Conservation (phyloP, 2,888 invertebrate genomes). For the Alcis repandata region DNA sequence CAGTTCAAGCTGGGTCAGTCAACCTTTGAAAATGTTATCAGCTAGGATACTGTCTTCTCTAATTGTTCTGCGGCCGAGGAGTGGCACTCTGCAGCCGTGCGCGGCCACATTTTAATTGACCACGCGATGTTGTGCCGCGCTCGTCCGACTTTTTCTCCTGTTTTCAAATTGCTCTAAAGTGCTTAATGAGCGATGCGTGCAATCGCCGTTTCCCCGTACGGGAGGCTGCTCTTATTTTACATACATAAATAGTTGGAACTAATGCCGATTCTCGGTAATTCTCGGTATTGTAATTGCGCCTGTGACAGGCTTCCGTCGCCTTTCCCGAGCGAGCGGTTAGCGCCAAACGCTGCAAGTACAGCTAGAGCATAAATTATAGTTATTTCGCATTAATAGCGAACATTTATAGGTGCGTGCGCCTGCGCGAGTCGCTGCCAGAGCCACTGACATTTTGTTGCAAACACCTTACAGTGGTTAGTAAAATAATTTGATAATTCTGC, state of each 20-base stretch:
- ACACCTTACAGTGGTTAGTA: slow-evolving; percentile 52
- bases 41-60: slow-evolving; percentile 24
- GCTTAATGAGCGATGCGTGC: slow-evolving; percentile 87
- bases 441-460: slow-evolving; percentile 72
- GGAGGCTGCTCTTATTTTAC: slow-evolving; percentile 84
- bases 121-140: slow-evolving; percentile 82
- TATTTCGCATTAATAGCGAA: slow-evolving; percentile 82
- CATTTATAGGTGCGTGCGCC: slow-evolving; percentile 77
- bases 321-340: slow-evolving; percentile 74
- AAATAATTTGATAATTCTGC: slow-evolving; percentile 51
- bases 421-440: slow-evolving; percentile 70
- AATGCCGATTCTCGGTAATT: slow-evolving; percentile 86
- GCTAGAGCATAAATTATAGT: slow-evolving; percentile 78
- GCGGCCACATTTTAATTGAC: slow-evolving; percentile 84
- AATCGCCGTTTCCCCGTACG: slow-evolving; percentile 85
- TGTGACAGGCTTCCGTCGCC: slow-evolving; percentile 86
- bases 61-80: slow-evolving; percentile 39
- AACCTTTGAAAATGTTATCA: slow-evolving; percentile 20
- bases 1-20: neutral
- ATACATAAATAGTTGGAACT: slow-evolving; percentile 86
- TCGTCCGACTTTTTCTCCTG: slow-evolving; percentile 83
- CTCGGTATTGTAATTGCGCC: slow-evolving; percentile 84
- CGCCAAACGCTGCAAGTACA: slow-evolving; percentile 67
- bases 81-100: slow-evolving; percentile 70
- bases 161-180: slow-evolving; percentile 86